Conservation (phyloP, 2,888 invertebrate species). For the Latheticus oryzae region DNA sequence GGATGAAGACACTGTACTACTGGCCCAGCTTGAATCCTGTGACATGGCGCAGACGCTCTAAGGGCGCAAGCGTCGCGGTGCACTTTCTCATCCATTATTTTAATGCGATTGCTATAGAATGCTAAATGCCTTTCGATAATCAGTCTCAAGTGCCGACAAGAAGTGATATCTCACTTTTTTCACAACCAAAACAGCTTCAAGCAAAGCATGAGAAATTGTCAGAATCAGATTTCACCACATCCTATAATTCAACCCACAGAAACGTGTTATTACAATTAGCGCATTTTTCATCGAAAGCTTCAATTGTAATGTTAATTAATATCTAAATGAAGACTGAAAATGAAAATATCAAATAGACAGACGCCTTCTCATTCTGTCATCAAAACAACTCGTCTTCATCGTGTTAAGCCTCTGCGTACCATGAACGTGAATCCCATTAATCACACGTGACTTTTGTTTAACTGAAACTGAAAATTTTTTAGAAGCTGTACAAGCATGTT, state of each 20-base stretch:
- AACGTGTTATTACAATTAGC: constrained; percentile 20
- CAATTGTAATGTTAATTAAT: constrained; percentile 14
- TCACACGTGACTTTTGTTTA: constrained; percentile 29
- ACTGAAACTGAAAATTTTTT: constrained; percentile 25
- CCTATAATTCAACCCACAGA: constrained; percentile 27
- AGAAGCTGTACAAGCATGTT: constrained; percentile 22
- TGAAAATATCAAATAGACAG: constrained; percentile 2
- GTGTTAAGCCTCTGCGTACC: constrained; percentile 8
- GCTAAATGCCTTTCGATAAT: constrained; percentile 58
- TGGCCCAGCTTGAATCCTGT: constrained; percentile 54
- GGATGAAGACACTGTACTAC: constrained; percentile 50
- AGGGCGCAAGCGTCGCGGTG: constrained; percentile 54
- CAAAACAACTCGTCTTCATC: constrained; percentile 9
- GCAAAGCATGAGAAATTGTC: constrained; percentile 29
- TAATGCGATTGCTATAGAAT: constrained; percentile 60
- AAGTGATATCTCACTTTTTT: constrained; percentile 30
- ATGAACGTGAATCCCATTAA: constrained; percentile 19
- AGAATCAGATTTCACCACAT: constrained; percentile 21
- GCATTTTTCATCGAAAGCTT: no score
- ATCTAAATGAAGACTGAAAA: constrained; percentile 9
- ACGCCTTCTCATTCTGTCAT: constrained; percentile 4
- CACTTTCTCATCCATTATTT: constrained; percentile 59
- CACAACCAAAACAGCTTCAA: constrained; percentile 12
- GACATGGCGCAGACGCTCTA: constrained; percentile 53
- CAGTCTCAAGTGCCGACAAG: constrained; percentile 51